Evolutionary conservation across 2,888 invertebrate genomes (phyloP).

Genomic region (Drosophila pegasa): DNA sequence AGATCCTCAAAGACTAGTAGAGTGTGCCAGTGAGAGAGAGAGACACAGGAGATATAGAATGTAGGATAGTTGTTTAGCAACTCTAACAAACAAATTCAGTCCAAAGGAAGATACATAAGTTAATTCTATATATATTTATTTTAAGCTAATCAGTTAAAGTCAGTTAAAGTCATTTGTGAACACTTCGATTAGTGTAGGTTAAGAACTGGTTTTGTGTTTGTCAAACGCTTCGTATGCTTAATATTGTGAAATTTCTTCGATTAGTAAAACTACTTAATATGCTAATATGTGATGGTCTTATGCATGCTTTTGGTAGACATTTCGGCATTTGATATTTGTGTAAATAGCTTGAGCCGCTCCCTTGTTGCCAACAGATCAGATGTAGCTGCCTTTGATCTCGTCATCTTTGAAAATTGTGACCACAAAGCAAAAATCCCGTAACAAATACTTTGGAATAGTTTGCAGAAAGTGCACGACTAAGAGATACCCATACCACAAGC

Average conservation of each 20-base stretch:
- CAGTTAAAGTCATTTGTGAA: no score
- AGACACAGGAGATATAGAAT: no score
- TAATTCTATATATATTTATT: no score
- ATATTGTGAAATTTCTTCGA: neutral
- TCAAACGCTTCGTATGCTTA: neutral
- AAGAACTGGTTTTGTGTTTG: slow-evolving; percentile 12
- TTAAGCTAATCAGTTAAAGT: no score
- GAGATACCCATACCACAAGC: neutral
- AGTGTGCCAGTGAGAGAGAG: neutral
- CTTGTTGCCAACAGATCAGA: slow-evolving; percentile 17
- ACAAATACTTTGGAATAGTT: neutral
- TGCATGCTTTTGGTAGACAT: neutral
- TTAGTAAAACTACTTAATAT: slow-evolving; percentile 13
- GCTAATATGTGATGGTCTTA: slow-evolving; percentile 22
- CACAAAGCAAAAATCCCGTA: slow-evolving; percentile 1
- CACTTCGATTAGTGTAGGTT: neutral
- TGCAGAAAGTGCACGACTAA: neutral
- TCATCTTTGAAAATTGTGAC: slow-evolving; percentile 11
- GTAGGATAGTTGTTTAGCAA: no score
- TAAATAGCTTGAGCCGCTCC: slow-evolving; percentile 11
- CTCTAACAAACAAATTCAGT: no score
- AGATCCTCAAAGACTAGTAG: neutral
- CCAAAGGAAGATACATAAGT: no score
- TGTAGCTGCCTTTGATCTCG: slow-evolving; percentile 18
- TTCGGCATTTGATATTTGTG: slow-evolving; percentile 17